Evolutionary conservation across 2,797 vertebrate genomes (phyloP).

Genomic region (Protosalanx chinensis): DNA sequence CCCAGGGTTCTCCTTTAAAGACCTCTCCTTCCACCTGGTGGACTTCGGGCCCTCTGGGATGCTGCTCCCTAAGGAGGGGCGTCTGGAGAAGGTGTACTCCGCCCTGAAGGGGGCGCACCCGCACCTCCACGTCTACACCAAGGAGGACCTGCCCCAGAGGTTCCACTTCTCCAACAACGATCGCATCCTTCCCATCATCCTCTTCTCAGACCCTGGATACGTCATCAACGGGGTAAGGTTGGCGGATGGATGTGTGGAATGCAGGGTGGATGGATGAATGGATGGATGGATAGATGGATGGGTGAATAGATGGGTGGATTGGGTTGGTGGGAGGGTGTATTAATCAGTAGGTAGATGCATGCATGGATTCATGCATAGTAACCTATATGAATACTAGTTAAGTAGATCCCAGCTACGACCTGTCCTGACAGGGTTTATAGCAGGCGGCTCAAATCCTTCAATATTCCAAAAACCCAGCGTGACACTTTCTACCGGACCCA

Average conservation of each 20-base stretch:
- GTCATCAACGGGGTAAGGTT: constrained; percentile 86
- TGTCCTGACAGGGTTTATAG: no score
- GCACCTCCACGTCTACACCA: constrained; percentile 84
- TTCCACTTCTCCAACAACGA: constrained; percentile 76
- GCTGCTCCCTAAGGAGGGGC: constrained; percentile 83
- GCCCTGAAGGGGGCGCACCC: constrained; percentile 80
- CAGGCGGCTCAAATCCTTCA: not conserved
- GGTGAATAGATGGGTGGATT: no score
- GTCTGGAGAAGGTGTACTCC: constrained; percentile 77
- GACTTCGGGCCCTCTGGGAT: constrained; percentile 85
- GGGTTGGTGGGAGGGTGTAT: no score
- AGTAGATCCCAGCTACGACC: no score
- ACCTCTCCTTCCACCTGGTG: constrained; percentile 83
- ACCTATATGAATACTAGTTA: no score
- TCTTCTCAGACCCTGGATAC: constrained; percentile 82
- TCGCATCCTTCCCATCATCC: constrained; percentile 80
- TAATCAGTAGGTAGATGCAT: no score
- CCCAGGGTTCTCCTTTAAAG: constrained; percentile 76
- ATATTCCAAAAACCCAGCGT: constrained; percentile 8
- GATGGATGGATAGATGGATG: no score
- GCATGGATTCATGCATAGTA: no score
- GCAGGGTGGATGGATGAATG: not conserved
- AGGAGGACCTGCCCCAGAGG: constrained; percentile 76
- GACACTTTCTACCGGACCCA: constrained; percentile 16
- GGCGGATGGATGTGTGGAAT: no score